Evolutionary conservation across 30 jellyfish, hydroid and myxozoan genomes (phyloP).

Genomic region (Aurelia coerulea): DNA sequence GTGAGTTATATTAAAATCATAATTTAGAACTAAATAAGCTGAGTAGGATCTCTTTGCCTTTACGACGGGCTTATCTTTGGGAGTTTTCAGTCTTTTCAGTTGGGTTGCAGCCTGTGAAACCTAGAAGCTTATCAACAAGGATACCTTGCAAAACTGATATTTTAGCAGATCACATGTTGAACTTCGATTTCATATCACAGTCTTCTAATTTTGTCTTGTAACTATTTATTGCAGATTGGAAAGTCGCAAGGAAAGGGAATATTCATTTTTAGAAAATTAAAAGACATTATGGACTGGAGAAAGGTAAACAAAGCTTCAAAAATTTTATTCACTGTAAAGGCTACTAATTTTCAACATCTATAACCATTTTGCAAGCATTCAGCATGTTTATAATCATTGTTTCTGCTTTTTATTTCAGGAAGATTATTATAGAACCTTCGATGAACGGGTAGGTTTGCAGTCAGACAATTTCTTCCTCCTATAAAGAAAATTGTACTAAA

Average conservation of each 20-base stretch:
- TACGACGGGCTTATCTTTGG: no score
- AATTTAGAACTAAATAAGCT: not conserved
- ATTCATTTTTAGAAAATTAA: slow-evolving; percentile 84
- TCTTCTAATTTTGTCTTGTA: no score
- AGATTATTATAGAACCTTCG: slow-evolving; percentile 82
- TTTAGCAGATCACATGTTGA: no score
- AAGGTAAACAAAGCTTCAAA: slow-evolving; percentile 54
- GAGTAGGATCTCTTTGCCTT: not conserved
- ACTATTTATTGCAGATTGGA: slow-evolving; percentile 72
- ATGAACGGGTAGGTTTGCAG: slow-evolving; percentile 72
- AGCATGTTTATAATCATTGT: not conserved
- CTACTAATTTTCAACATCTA: not conserved
- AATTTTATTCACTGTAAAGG: not conserved
- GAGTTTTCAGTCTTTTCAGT: no score
- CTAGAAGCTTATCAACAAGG: no score
- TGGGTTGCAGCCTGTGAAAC: no score
- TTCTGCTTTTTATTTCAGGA: slow-evolving; percentile 60
- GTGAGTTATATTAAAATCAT: slow-evolving; percentile 20
- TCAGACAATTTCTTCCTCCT: no score
- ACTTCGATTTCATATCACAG: no score
- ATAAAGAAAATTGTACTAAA: no score
- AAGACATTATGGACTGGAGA: slow-evolving; percentile 97
- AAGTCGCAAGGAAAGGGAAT: slow-evolving; percentile 99
- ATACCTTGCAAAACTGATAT: no score
- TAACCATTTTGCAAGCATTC: not conserved